Evolutionary conservation across 2,797 vertebrate genomes (phyloP).

Genomic region (Hafferia zeledoni): DNA sequence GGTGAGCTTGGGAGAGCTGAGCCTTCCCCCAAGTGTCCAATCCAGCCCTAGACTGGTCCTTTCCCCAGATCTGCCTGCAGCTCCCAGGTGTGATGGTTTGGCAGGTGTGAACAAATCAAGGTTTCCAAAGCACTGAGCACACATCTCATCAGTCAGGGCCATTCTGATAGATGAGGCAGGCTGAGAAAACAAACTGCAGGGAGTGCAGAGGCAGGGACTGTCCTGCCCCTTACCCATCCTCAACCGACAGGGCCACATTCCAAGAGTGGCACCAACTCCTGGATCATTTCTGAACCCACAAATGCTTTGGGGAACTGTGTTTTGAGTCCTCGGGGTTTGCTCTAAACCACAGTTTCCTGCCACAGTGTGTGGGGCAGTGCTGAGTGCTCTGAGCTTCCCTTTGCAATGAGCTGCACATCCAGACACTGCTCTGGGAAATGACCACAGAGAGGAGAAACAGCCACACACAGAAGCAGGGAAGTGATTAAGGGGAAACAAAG

Average conservation of each 20-base stretch:
- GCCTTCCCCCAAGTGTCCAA: neutral
- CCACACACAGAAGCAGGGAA: neutral
- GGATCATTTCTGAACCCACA: neutral
- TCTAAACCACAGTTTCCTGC: constrained; percentile 38
- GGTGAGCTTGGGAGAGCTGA: neutral
- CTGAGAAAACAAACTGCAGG: neutral
- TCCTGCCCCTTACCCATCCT: neutral
- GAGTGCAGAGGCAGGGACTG: neutral
- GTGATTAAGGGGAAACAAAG: neutral
- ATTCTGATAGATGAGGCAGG: neutral
- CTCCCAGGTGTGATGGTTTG: neutral
- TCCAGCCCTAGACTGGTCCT: neutral
- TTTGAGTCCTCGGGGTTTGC: constrained; percentile 3
- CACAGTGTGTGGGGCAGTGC: constrained; percentile 10
- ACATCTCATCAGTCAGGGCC: neutral
- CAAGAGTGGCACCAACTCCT: neutral
- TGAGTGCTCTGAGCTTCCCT: neutral
- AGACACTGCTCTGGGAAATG: neutral
- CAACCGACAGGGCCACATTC: neutral
- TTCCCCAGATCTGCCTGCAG: neutral
- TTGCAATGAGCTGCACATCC: neutral
- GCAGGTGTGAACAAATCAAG: neutral
- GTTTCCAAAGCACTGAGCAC: neutral
- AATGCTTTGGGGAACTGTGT: neutral
- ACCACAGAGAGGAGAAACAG: neutral